Conservation (phyloP, 2,888 invertebrate genomes). For the Nomada hirtipes region DNA sequence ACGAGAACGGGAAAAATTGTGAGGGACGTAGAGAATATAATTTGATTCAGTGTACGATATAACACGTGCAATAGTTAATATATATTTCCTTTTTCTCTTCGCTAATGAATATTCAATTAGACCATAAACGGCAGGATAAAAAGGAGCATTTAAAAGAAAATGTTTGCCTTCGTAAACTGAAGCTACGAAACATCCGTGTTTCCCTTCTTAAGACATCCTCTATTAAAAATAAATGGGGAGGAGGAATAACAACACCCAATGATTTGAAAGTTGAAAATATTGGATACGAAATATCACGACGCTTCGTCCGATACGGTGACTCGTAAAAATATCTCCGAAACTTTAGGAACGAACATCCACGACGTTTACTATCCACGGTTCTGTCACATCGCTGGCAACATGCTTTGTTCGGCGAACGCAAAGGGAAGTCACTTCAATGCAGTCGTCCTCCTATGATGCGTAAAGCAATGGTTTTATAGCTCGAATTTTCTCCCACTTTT, state of each 20-base stretch:
- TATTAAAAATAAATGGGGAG: no score
- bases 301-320: not conserved
- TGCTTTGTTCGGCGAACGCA: constrained; percentile 34
- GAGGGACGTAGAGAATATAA: no score
- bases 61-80: no score
- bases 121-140: no score
- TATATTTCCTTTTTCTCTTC: no score
- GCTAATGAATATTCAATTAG: no score
- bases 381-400: constrained; percentile 42
- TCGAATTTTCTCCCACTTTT: constrained; percentile 56
- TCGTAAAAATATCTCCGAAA: constrained; percentile 44
- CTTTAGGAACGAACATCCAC: constrained; percentile 21
- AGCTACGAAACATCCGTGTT: not conserved
- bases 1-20: not conserved
- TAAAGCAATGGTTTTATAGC: constrained; percentile 76
- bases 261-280: no score
- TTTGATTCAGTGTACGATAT: no score
- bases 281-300: not conserved
- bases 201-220: no score
- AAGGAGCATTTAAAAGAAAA: not conserved
- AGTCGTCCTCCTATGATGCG: constrained; percentile 67
- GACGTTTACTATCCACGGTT: constrained; percentile 37
- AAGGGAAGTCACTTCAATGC: constrained; percentile 63
- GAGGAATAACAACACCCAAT: no score
- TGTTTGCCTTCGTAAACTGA: not conserved